Base-by-base conservation (phyloP, 2,797 vertebrate species). In the Graptemys geographica region DNA sequence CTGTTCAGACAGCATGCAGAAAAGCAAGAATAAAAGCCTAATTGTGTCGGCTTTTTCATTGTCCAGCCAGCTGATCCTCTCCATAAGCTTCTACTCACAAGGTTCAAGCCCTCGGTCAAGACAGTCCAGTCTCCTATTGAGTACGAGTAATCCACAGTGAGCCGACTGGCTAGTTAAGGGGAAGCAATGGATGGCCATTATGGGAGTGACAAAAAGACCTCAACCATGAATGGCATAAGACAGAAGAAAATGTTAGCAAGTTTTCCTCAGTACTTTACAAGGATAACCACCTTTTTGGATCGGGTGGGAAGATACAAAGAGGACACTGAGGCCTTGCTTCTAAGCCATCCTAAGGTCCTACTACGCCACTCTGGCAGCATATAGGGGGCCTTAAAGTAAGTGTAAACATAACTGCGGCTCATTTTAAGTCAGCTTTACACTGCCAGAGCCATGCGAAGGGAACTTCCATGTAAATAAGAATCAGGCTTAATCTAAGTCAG, bases 11-110 rank as follows among this genome's bases (percentile, higher is more conserved):
- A 96, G 96, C 87, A 83, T 49, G 52, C 83, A 62, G 55, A 94
- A 93, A 47, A 49, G 13, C 83, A 94, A 95, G 89, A 91, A 94
- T 91, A 86, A 95, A 96, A 93, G 69, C 79, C 49, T 81, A 95
- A 96, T 85, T 18, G 13, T 90, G 57, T 8, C 3, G 31, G 47
- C 44, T 88, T 83, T 89, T 92, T 91, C 90, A 52, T 90, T 81
- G 44, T n/a, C 85, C 55, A 65, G 52, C 13, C 83, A 92, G 89
- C 92, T 89, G 81, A 79, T 95, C 91, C 84, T 87, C 59, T 92
- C 83, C n/a, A 92, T 82, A 81, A 86, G 37, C 81, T 62, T 41
- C 72, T 85, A 87, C 9, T 51, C 47, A 33, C 72, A 81, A 90
- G 92, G 37, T 72, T 72, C 69, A 41, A 72, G 10, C 37, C 19